Evolutionary conservation across 2,113 vertebrate genomes (phyloP).

Genomic region (Brachirus orientalis): DNA sequence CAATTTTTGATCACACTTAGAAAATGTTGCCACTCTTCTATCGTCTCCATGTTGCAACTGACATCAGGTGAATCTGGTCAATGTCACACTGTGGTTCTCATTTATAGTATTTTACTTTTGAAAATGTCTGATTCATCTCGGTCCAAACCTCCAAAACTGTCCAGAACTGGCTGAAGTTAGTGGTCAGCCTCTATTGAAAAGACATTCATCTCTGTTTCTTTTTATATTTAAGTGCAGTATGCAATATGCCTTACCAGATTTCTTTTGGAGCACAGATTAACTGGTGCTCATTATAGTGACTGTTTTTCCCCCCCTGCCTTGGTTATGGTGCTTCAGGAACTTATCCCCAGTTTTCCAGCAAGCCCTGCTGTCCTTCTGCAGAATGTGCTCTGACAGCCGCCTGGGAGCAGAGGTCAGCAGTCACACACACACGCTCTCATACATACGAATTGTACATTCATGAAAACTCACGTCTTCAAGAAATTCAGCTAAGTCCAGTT

Average conservation of each 20-base stretch:
- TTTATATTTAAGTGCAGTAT: background rate
- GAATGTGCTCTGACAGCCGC: conserved; percentile 97
- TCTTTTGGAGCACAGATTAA: conserved; percentile 11
- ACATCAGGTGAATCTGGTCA: no score
- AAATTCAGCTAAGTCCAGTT: no score
- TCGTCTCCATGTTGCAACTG: background rate
- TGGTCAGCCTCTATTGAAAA: conserved; percentile 3
- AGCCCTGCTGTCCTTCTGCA: conserved; percentile 96
- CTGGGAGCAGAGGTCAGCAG: conserved; percentile 96
- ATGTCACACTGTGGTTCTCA: background rate
- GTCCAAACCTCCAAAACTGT: background rate
- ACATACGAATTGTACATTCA: background rate
- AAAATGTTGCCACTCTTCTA: background rate
- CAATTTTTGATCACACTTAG: conserved; percentile 2
- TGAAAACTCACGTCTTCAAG: no score
- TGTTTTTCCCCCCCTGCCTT: conserved; percentile 36
- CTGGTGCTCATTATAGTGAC: conserved; percentile 17
- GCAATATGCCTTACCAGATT: conserved; percentile 4
- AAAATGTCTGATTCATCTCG: background rate
- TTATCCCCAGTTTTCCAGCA: conserved; percentile 96
- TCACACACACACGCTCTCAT: background rate
- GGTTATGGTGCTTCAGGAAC: conserved; percentile 82
- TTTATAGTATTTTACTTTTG: background rate
- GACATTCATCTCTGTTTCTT: background rate
- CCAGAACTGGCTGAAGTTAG: background rate